Conservation (phyloP, 1,140 invertebrate genomes). For the Apis laboriosa region DNA sequence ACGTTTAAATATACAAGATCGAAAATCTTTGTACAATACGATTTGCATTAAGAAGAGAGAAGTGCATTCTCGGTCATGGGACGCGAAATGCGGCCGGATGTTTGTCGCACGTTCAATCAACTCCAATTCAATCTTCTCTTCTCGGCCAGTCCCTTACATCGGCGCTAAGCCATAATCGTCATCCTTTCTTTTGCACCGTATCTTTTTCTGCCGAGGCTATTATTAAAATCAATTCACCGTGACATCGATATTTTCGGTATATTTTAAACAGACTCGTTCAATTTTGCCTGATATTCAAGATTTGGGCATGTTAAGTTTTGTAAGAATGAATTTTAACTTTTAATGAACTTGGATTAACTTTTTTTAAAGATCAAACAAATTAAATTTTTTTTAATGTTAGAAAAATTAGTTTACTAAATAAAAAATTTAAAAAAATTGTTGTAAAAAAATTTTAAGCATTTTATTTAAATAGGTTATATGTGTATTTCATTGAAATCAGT, state of each 20-base stretch:
- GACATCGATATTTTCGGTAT: neutral
- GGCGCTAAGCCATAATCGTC: slow-evolving; percentile 49
- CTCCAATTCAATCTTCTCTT: slow-evolving; percentile 67
- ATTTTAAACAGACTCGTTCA: neutral
- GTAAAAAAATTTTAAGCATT: no score
- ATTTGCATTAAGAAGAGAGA: slow-evolving; percentile 29
- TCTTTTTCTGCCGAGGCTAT: neutral
- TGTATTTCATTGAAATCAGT: no score
- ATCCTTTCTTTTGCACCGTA: slow-evolving; percentile 21
- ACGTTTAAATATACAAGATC: neutral
- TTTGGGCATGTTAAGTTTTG: neutral
- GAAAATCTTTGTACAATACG: neutral
- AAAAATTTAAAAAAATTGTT: no score
- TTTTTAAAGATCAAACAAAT: no score
- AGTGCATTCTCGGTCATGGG: slow-evolving; percentile 54
- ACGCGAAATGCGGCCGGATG: slow-evolving; percentile 69
- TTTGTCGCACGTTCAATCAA: slow-evolving; percentile 73
- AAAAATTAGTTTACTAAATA: no score
- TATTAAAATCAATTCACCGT: no score
- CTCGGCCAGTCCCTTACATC: slow-evolving; percentile 45
- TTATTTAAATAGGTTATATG: no score
- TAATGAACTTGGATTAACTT: neutral
- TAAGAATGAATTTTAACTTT: no score
- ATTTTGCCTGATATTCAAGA: neutral
- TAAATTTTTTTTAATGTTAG: no score